Evolutionary conservation across 2,113 vertebrate species (phyloP).

Genomic region (Malurus melanocephalus): DNA sequence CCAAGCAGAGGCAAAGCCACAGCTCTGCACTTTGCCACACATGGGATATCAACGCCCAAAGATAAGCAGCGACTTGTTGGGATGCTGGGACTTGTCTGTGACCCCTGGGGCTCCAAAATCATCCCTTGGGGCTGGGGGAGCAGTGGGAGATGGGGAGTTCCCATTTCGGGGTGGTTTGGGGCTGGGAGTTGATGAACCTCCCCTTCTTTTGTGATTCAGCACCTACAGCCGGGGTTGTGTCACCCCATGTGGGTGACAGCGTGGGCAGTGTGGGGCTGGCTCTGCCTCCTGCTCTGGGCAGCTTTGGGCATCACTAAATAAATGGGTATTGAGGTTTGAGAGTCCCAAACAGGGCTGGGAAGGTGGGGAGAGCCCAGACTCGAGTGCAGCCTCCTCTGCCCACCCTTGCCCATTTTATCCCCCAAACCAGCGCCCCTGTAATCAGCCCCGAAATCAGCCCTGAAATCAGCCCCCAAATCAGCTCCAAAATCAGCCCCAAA

Average conservation of each 20-base stretch:
- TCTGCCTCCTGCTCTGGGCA: background rate
- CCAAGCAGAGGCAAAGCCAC: background rate
- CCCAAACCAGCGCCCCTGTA: too few relatives aligned
- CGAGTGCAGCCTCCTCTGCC: accelerated
- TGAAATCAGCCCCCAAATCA: background rate
- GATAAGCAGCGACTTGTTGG: background rate
- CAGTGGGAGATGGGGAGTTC: background rate
- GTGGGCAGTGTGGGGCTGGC: accelerated
- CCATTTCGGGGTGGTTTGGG: background rate
- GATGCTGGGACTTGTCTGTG: background rate
- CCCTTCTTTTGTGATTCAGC: background rate
- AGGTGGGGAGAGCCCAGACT: background rate
- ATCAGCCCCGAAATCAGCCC: background rate
- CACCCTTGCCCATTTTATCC: background rate
- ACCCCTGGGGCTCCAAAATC: background rate
- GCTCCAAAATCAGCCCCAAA: background rate
- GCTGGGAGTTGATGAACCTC: background rate
- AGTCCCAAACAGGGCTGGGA: background rate
- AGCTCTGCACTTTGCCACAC: background rate
- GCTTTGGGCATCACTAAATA: background rate
- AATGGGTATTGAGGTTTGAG: accelerated
- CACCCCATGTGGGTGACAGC: background rate
- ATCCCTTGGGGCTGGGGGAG: background rate
- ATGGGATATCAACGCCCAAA: background rate
- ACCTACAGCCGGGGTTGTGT: background rate